Evolutionary conservation across 2,888 invertebrate genomes (phyloP).

Genomic region (Trichopria drosophilae): DNA sequence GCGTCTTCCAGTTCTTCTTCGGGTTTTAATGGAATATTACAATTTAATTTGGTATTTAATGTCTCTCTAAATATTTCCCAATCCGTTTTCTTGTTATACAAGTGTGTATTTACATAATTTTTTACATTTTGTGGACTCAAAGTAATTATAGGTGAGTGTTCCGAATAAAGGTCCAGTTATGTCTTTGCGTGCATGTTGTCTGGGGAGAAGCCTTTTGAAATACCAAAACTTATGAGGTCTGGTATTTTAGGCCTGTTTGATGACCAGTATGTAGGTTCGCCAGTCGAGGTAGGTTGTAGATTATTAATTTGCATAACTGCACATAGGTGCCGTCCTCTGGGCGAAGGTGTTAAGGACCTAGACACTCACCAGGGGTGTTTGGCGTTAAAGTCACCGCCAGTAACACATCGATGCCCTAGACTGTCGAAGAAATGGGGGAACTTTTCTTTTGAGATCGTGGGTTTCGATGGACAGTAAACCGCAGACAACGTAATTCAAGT

Average conservation of each 20-base stretch:
- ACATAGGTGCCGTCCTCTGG: slow-evolving; percentile 12
- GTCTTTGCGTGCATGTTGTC: slow-evolving; percentile 28
- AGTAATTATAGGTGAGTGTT: too few species aligned
- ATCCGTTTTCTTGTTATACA: too few species aligned
- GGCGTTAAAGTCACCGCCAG: slow-evolving; percentile 19
- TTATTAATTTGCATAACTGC: background rate
- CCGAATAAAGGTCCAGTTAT: slow-evolving; percentile 39
- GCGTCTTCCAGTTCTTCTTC: too few species aligned
- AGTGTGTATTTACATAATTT: too few species aligned
- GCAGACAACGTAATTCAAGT: slow-evolving; percentile 23
- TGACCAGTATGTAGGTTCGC: slow-evolving; percentile 38
- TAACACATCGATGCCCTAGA: background rate
- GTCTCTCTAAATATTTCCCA: too few species aligned
- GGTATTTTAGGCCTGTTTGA: slow-evolving; percentile 37
- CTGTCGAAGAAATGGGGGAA: too few species aligned
- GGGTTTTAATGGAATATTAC: too few species aligned
- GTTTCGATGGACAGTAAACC: slow-evolving; percentile 35
- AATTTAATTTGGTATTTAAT: too few species aligned
- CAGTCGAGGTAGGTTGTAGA: slow-evolving; percentile 19
- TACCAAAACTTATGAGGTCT: slow-evolving; percentile 38
- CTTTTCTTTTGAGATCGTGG: slow-evolving; percentile 22
- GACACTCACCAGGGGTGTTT: slow-evolving; percentile 35
- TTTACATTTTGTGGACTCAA: too few species aligned
- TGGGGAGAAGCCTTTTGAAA: slow-evolving; percentile 31
- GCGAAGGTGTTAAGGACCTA: slow-evolving; percentile 18